Percentiles rank a stretch among this genome's conserved stretches.
phyloP scores from a whole-genome alignment of 2,888 invertebrate species.

The Nephrotoma guestfalica region DNA sequence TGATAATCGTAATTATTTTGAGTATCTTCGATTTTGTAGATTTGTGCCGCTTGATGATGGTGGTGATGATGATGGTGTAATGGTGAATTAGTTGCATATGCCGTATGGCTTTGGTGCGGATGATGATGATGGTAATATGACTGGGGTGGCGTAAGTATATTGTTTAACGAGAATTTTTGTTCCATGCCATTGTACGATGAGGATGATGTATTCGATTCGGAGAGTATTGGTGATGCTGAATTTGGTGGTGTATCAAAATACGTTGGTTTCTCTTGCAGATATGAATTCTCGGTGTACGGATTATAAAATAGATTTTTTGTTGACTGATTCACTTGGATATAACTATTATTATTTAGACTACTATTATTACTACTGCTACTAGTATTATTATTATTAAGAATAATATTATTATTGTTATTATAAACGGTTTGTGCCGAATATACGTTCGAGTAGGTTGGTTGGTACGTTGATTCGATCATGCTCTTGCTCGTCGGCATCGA shows the following conservation, averaged over 20 bases:
- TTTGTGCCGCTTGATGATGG: background rate
- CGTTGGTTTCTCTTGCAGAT: background rate
- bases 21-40: background rate
- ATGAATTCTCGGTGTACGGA: background rate
- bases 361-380: background rate
- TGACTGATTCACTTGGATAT: background rate
- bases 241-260: conserved; percentile 1
- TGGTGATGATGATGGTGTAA: background rate
- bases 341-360: background rate
- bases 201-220: background rate
- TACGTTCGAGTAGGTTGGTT: background rate
- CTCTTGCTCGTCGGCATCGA: background rate
- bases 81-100: background rate
- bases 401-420: background rate
- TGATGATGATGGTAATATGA: background rate
- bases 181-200: background rate
- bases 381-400: background rate
- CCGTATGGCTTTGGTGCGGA: background rate
- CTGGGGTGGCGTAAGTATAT: background rate
- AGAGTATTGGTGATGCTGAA: background rate
- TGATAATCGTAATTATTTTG: background rate
- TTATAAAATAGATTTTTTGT: background rate
- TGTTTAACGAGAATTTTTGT: background rate
- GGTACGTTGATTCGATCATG: background rate
- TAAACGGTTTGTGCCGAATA: background rate